phyloP scores from a whole-genome alignment of 2,797 vertebrate species.

The Phylloscopus collybita region DNA sequence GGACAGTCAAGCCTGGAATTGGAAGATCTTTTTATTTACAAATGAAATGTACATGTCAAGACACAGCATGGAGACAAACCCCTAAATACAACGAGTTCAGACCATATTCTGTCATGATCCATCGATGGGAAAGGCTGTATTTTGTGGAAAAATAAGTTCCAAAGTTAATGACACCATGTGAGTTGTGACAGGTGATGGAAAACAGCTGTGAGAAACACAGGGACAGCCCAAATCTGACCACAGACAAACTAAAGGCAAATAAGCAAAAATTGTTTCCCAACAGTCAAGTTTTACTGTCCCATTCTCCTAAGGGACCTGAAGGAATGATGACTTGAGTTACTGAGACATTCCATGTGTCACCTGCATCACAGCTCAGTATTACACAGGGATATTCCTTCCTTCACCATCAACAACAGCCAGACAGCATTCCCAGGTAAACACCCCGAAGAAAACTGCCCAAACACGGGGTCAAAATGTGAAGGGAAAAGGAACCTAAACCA shows the following conservation, averaged over 20 bases:
- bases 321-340: background rate
- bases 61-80: background rate
- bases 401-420: background rate
- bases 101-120: background rate
- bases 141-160: background rate
- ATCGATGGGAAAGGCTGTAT: accelerated
- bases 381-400: background rate
- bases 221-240: background rate
- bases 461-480: accelerated
- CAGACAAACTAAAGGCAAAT: background rate
- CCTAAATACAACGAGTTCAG: background rate
- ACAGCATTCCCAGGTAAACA: background rate
- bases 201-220: accelerated
- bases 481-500: background rate
- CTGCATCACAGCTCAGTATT: background rate
- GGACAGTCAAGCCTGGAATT: background rate
- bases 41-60: background rate
- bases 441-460: accelerated
- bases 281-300: accelerated
- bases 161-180: accelerated
- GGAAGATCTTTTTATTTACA: constrained; percentile 31
- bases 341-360: background rate
- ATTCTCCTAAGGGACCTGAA: background rate
- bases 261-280: background rate
- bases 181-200: background rate